A percentile compares a stretch with the other conserved stretches of the same genome.
phyloP scores from a whole-genome alignment of 92 coral and sea anemone genomes.

The Paramuricea clavata region DNA sequence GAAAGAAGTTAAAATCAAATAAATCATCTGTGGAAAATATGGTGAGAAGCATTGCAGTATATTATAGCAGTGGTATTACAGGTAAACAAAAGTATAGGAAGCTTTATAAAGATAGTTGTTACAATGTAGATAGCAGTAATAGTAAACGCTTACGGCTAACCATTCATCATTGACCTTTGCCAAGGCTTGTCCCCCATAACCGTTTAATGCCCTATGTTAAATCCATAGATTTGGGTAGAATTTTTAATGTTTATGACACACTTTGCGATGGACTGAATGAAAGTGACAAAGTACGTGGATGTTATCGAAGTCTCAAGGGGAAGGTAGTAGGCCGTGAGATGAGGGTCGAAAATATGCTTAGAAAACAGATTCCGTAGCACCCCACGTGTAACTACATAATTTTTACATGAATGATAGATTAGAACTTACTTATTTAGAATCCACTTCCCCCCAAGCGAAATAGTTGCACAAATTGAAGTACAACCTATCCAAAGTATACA shows the following conservation, averaged over 20 bases:
- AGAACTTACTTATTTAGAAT: too few relatives aligned
- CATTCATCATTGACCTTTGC: conserved; percentile 14
- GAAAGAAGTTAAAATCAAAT: not conserved
- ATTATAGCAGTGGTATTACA: conserved; percentile 22
- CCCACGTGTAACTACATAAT: too few relatives aligned
- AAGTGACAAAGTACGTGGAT: not conserved
- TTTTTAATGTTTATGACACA: conserved; percentile 8
- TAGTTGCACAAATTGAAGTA: too few relatives aligned
- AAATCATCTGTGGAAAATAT: conserved; percentile 8
- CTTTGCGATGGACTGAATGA: conserved; percentile 15
- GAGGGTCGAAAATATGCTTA: too few relatives aligned
- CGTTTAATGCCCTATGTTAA: conserved; percentile 2
- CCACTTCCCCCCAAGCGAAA: too few relatives aligned
- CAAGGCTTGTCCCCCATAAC: conserved; percentile 9
- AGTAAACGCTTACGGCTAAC: not conserved
- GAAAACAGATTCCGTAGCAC: too few relatives aligned
- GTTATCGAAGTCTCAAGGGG: conserved; percentile 2
- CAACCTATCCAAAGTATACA: too few relatives aligned
- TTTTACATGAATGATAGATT: too few relatives aligned
- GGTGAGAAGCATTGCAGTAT: conserved; percentile 26
- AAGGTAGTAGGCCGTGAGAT: conserved; percentile 1
- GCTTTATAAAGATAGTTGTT: conserved; percentile 10
- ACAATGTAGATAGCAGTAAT: not conserved
- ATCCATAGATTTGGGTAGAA: not conserved
- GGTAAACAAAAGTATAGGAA: conserved; percentile 23